Conservation (phyloP, 2,888 invertebrate genomes). For the Cerastoderma edule region DNA sequence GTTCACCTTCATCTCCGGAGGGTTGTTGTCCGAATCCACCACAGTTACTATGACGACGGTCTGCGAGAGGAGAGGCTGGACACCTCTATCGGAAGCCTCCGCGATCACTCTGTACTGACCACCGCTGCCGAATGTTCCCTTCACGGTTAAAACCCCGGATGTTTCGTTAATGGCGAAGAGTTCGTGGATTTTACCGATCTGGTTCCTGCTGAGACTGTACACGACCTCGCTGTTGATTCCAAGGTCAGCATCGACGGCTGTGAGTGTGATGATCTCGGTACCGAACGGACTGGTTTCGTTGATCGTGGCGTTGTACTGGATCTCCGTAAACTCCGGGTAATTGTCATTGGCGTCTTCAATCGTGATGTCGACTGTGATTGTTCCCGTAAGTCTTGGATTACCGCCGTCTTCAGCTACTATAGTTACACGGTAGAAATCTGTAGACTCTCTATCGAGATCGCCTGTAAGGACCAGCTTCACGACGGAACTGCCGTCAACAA, state of each 20-base stretch:
- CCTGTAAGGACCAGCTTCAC: conserved; percentile 65
- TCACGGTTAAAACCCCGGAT: conserved; percentile 70
- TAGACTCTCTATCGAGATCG: conserved; percentile 68
- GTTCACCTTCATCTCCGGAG: conserved; percentile 87
- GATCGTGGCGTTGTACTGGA: conserved; percentile 61
- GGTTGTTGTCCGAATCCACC: conserved; percentile 95
- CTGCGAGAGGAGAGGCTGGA: conserved; percentile 71
- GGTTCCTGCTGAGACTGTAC: conserved; percentile 82
- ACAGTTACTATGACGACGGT: conserved; percentile 85
- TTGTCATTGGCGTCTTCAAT: conserved; percentile 72
- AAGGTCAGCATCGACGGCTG: conserved; percentile 93
- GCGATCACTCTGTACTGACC: conserved; percentile 69
- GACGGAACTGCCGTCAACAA: conserved; percentile 68
- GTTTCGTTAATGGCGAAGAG: conserved; percentile 68
- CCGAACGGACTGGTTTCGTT: conserved; percentile 62
- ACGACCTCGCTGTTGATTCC: conserved; percentile 89
- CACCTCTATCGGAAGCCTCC: conserved; percentile 75
- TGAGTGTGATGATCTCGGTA: conserved; percentile 85
- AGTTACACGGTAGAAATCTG: conserved; percentile 62
- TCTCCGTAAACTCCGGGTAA: conserved; percentile 62
- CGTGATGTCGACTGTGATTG: conserved; percentile 57
- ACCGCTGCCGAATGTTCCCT: conserved; percentile 63
- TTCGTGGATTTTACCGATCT: conserved; percentile 65
- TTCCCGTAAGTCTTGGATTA: conserved; percentile 59
- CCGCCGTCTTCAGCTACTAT: conserved; percentile 72